These are phyloP conservation scores for Drosophila greeni DNA, from an alignment of 2,888 invertebrate species.

Conservation along the genomic window DNA sequence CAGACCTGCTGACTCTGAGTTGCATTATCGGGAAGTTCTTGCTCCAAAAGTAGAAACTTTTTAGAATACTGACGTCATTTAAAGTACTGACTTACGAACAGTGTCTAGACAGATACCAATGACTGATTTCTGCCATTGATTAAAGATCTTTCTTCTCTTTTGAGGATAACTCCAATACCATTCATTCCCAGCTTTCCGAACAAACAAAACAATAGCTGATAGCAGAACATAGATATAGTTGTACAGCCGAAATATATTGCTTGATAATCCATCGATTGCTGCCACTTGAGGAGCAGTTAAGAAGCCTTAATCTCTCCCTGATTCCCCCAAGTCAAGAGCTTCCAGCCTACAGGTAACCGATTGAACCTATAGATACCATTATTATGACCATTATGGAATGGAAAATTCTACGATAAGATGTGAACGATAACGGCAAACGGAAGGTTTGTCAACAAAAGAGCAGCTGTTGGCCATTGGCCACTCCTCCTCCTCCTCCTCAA, in stretches of 20 bases:
- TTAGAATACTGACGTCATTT: background rate
- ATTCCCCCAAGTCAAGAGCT: conserved; percentile 18
- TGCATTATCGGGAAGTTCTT: background rate
- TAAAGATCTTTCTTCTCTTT: too few species aligned
- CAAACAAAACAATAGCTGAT: background rate
- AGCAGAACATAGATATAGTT: background rate
- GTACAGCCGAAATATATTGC: background rate
- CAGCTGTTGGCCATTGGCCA: conserved; percentile 37
- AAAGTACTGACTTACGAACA: background rate
- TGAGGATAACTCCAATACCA: too few species aligned
- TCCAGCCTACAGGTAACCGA: conserved; percentile 16
- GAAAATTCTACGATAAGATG: conserved; percentile 46
- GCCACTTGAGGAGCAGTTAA: background rate
- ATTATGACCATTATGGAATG: conserved; percentile 28
- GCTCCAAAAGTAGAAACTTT: background rate
- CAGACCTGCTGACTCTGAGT: background rate
- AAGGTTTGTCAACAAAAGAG: conserved; percentile 43
- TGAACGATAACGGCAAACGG: conserved; percentile 41
- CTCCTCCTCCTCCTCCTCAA: background rate
- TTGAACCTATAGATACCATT: conserved; percentile 18
- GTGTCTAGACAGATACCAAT: background rate
- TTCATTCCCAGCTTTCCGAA: background rate
- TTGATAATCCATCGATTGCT: conserved; percentile 13
- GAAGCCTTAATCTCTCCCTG: conserved; percentile 14
- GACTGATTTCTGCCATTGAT: background rate